Evolutionary conservation across 2,888 invertebrate species (phyloP).

Genomic region (Ellobium chinense): DNA sequence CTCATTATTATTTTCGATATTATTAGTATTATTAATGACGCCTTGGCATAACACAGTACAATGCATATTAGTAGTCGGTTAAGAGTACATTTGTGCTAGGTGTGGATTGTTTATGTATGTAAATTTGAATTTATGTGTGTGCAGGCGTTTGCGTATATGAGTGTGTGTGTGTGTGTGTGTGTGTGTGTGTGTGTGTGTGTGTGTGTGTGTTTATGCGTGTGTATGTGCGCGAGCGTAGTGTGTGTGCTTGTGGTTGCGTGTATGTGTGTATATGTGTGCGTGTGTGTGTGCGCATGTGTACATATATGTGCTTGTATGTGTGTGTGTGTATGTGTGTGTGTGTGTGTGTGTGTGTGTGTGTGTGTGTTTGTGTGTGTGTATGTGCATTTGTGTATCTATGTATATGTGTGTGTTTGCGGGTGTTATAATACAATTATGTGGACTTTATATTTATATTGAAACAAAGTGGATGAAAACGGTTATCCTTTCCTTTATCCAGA

Average conservation of each 20-base stretch:
- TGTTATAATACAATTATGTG: too few species aligned
- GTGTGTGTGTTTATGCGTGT: not conserved
- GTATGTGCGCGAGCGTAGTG: not conserved
- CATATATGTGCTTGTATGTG: not conserved
- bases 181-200: not conserved
- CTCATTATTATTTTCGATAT: too few species aligned
- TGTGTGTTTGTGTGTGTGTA: not conserved
- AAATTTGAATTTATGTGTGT: not conserved
- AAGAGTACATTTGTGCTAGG: too few species aligned
- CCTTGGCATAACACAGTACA: too few species aligned
- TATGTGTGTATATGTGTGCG: not conserved
- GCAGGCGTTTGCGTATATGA: not conserved
- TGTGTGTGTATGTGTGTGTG: not conserved
- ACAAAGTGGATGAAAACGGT: too few species aligned
- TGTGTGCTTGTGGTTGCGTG: not conserved
- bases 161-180: slow-evolving; percentile 5
- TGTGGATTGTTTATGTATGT: not conserved
- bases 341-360: not conserved
- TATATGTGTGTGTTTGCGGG: not conserved
- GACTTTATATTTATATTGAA: too few species aligned
- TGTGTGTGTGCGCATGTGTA: not conserved
- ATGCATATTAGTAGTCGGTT: too few species aligned
- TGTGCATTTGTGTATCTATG: not conserved
- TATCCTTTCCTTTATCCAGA: too few species aligned
- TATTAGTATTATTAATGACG: too few species aligned